Evolutionary conservation across 2,888 invertebrate genomes (phyloP).

Genomic region (Leptinotarsa rubiginosa): DNA sequence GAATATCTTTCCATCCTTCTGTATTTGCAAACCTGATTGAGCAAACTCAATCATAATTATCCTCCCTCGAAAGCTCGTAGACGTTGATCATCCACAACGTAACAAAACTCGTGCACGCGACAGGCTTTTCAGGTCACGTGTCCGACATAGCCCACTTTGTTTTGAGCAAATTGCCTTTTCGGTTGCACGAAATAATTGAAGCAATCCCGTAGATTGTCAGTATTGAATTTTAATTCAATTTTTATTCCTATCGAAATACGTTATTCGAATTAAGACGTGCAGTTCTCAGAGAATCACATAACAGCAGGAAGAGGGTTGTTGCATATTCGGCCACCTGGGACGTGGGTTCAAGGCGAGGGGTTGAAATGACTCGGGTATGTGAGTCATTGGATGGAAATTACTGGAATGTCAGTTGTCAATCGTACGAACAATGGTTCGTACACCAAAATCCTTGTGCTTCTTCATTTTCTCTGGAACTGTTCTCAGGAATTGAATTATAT

Average conservation of each 20-base stretch:
- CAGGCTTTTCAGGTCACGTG: slow-evolving; percentile 39
- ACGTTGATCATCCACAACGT: slow-evolving; percentile 29
- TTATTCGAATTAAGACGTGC: slow-evolving; percentile 44
- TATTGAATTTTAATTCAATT: slow-evolving; percentile 52
- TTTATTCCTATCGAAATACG: slow-evolving; percentile 46
- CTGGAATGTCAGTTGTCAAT: slow-evolving; percentile 7
- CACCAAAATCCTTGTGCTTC: not conserved
- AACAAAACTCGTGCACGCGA: slow-evolving; percentile 46
- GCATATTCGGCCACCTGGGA: slow-evolving; percentile 39
- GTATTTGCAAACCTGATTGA: slow-evolving; percentile 9
- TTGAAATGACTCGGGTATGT: slow-evolving; percentile 13
- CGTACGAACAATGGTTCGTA: not conserved
- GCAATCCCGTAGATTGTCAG: slow-evolving; percentile 46
- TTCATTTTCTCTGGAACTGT: no score
- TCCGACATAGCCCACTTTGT: slow-evolving; percentile 38
- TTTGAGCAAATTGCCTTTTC: slow-evolving; percentile 43
- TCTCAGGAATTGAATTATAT: no score
- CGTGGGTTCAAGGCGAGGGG: slow-evolving; percentile 17
- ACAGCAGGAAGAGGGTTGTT: slow-evolving; percentile 24
- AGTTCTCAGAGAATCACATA: slow-evolving; percentile 28
- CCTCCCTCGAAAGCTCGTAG: slow-evolving; percentile 5
- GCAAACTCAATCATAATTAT: slow-evolving; percentile 28
- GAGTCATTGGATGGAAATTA: slow-evolving; percentile 22
- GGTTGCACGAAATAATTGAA: slow-evolving; percentile 25
- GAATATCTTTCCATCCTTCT: not conserved